Conservation (phyloP, 2,888 invertebrate genomes). For the Drosophila imparisetae region DNA sequence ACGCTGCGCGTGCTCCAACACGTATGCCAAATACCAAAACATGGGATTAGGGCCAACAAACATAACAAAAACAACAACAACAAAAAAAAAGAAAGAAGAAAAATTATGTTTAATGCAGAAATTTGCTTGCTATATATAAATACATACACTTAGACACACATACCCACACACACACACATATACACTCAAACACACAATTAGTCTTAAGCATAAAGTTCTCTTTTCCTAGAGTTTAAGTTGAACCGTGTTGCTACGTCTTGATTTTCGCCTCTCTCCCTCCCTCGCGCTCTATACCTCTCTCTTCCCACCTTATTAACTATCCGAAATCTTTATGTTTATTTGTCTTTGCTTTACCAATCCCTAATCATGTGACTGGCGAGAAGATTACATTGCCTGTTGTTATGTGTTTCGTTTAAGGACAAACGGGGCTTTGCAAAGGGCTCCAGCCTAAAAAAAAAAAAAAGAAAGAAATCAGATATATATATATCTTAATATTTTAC, state of each 20-base stretch:
- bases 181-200: slow-evolving; percentile 55
- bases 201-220: slow-evolving; percentile 67
- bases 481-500: slow-evolving; percentile 49
- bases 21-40: slow-evolving; percentile 61
- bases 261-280: slow-evolving; percentile 20
- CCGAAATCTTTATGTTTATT: slow-evolving; percentile 49
- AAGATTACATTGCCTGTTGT: slow-evolving; percentile 51
- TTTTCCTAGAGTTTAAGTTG: slow-evolving; percentile 65
- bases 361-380: slow-evolving; percentile 49
- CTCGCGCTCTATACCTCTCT: slow-evolving; percentile 3
- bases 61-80: slow-evolving; percentile 23
- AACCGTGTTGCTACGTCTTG: slow-evolving; percentile 66
- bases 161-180: slow-evolving; percentile 30
- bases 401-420: slow-evolving; percentile 69
- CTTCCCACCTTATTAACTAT: slow-evolving; percentile 17
- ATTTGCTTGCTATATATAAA: slow-evolving; percentile 63
- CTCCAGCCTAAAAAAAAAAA: slow-evolving; percentile 46
- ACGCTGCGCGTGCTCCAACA: slow-evolving; percentile 76
- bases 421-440: slow-evolving; percentile 49
- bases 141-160: slow-evolving; percentile 45
- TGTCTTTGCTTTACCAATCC: slow-evolving; percentile 43
- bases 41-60: slow-evolving; percentile 65
- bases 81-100: not conserved
- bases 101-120: slow-evolving; percentile 60
- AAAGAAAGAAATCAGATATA: slow-evolving; percentile 32